Evolutionary conservation across 2,888 invertebrate genomes (phyloP).

Genomic region (Plutella xylostella): DNA sequence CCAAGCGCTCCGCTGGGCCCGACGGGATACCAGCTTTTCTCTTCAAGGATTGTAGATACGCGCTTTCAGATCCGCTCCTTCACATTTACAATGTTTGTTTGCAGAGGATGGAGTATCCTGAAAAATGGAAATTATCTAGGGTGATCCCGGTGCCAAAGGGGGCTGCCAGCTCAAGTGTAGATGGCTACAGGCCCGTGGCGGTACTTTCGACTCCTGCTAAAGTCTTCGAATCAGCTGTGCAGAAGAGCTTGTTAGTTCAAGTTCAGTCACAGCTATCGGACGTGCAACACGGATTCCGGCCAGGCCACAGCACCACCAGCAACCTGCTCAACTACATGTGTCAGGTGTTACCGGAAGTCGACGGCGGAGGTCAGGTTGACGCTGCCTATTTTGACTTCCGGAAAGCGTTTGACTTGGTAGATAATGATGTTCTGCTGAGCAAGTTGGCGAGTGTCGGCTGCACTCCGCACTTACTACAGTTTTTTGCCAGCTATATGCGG

Average conservation of each 20-base stretch:
- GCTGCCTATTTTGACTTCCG: not conserved
- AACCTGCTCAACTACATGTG: not conserved
- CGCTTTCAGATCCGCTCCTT: not conserved
- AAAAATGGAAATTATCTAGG: not conserved
- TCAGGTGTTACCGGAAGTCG: not conserved
- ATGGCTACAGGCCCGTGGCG: not conserved
- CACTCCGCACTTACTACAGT: not conserved
- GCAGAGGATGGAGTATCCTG: not conserved
- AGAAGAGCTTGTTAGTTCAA: not conserved
- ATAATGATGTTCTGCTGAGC: not conserved
- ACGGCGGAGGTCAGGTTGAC: not conserved
- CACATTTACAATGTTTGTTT: conserved; percentile 3
- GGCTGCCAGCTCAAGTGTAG: not conserved
- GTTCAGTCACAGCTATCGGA: not conserved
- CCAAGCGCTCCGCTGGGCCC: conserved; percentile 10
- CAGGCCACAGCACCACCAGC: not conserved
- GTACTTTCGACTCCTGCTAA: not conserved
- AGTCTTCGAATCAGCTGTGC: not conserved
- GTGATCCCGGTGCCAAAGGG: not conserved
- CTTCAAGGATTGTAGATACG: conserved; percentile 6
- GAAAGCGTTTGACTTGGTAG: not conserved
- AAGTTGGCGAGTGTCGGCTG: not conserved
- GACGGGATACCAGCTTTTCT: conserved; percentile 12
- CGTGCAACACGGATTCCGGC: conserved; percentile 2
- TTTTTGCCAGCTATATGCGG: conserved; percentile 2